Conservation (phyloP, 2,888 invertebrate genomes). For the Buathra laborator region DNA sequence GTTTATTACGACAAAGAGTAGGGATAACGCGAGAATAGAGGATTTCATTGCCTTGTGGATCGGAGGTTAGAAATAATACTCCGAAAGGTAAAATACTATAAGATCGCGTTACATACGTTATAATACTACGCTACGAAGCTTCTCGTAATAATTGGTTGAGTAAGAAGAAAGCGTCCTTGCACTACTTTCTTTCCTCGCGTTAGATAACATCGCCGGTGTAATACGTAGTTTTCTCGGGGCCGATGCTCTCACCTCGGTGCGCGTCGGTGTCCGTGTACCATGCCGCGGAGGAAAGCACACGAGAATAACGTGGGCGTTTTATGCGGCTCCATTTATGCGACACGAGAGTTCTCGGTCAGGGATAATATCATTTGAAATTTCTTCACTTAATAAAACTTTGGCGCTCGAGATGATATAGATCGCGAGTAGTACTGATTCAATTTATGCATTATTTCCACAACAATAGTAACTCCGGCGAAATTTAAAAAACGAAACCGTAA, state of each 20-base stretch:
- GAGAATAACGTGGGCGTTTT: conserved; percentile 31
- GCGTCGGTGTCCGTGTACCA: neutral
- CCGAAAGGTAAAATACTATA: conserved; percentile 8
- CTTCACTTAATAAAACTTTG: too few relatives aligned
- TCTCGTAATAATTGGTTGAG: conserved; percentile 80
- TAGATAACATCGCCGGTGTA: conserved; percentile 80
- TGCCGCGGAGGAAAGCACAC: conserved; percentile 31
- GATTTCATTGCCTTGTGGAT: conserved; percentile 8
- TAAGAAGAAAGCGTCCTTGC: conserved; percentile 83
- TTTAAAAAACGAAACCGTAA: too few relatives aligned
- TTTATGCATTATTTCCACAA: too few relatives aligned
- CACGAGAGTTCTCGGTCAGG: conserved; percentile 61
- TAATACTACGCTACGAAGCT: conserved; percentile 55
- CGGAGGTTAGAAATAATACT: conserved; percentile 47
- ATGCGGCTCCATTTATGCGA: conserved; percentile 51
- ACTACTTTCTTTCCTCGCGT: conserved; percentile 80
- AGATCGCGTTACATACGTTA: neutral
- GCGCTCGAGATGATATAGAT: too few relatives aligned
- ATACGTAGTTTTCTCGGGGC: conserved; percentile 78
- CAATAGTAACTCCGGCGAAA: too few relatives aligned
- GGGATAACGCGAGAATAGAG: conserved; percentile 34
- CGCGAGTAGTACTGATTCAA: too few relatives aligned
- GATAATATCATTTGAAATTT: neutral
- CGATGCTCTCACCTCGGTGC: conserved; percentile 61
- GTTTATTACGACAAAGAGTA: conserved; percentile 4